Base-by-base conservation (phyloP, 1,140 invertebrate genomes). In the Saxidomus purpurata region DNA sequence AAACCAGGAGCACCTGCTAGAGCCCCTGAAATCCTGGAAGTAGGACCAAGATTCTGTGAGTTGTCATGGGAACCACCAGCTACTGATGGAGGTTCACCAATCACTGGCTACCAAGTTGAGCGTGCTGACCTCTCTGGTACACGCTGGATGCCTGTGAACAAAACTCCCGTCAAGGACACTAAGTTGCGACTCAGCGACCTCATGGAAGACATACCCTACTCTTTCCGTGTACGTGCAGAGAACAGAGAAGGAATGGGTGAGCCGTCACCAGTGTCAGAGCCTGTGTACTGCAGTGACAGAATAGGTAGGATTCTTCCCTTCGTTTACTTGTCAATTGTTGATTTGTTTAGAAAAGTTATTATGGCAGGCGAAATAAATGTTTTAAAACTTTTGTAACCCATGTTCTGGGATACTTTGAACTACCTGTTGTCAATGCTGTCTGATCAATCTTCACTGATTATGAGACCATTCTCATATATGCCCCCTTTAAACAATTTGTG, bases 21-120 rank as follows among this genome's bases (percentile, higher is more conserved):
- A 55, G 93, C 93, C 43, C 94, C 94, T 87, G 90, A 92, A 96
- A 98, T 99, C 28, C 96, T 97, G 9, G 98, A 99, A 94, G 97
- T 99, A 43, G 98, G 98, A 22, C 98, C 98, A 94, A 98, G 99
- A 95, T 98, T 98, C 47, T 98, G 98, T 94, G 99, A 99, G 94
- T 96, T 99, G 13, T 97, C 98, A 93, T 99, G 99, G 99, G 97
- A 98, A 90, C 99, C 99, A 94, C 99, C 99, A 63, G 98, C 99
- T 94, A 98, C 99, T 94, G 99, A 99, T 96, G 99, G 99, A 93
- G 99, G 99, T 47, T 98, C 98, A 94, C 98, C 99, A 11, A 97
- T 99, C 31, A 94, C 91, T 55, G 94, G 94, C 15, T 98, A 98
- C 87, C 99, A 98, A 93, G 98, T 95, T 97, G 99, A 96, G 82